Evolutionary conservation across 2,797 vertebrate species (phyloP).

Genomic region (Phataginus tricuspis): DNA sequence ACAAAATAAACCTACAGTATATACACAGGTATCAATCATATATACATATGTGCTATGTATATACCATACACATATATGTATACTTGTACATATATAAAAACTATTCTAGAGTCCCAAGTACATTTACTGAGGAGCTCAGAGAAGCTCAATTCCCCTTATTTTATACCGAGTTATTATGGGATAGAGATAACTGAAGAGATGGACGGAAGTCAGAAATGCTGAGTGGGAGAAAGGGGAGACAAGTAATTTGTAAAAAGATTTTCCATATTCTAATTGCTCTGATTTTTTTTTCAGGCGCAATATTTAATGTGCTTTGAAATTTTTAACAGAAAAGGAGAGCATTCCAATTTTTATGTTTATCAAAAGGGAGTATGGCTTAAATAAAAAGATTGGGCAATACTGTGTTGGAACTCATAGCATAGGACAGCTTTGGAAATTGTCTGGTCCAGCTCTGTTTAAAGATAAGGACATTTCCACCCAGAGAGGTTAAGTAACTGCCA

Average conservation of each 20-base stretch:
- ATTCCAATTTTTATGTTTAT: not conserved
- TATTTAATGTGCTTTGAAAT: slow-evolving; percentile 24
- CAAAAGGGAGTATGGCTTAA: slow-evolving; percentile 4
- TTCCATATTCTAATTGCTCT: not conserved
- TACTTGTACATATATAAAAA: not conserved
- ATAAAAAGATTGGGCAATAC: not conserved
- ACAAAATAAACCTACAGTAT: not conserved
- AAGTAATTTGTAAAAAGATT: not conserved
- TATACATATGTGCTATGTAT: not conserved
- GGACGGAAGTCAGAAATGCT: not conserved
- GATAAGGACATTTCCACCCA: not conserved
- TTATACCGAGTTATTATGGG: slow-evolving; percentile 35
- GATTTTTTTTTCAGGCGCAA: slow-evolving; percentile 6
- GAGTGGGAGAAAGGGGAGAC: not conserved
- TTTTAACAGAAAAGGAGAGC: not conserved
- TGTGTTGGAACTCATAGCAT: not conserved
- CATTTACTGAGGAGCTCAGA: not conserved
- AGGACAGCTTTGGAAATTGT: not conserved
- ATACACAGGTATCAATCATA: not conserved
- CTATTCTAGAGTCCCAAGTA: not conserved
- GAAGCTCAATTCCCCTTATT: slow-evolving; percentile 23
- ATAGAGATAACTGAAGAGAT: not conserved
- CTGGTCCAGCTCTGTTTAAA: not conserved
- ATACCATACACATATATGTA: not conserved
- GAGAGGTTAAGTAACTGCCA: slow-evolving; percentile 39